Percentiles rank a stretch among this genome's conserved stretches.
Evolutionary conservation across 2,113 vertebrate genomes (phyloP).

Genomic region (Toxotes chatareus): DNA sequence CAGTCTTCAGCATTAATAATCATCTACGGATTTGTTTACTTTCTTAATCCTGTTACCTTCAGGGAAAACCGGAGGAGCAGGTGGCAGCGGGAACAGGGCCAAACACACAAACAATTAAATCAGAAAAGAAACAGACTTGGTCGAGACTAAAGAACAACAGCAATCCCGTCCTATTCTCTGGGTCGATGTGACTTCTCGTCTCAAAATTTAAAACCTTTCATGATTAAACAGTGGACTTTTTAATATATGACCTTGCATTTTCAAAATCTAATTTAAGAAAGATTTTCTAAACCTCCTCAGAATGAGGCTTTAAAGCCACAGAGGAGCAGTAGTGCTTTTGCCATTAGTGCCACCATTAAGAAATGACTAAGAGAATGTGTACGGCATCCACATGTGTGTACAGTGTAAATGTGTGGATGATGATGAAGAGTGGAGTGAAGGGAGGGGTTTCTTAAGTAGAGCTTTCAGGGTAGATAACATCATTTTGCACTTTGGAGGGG

Average conservation of each 20-base stretch:
- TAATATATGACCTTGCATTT: not conserved
- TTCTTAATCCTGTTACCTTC: not conserved
- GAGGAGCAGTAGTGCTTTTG: not conserved
- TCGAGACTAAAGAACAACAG: not conserved
- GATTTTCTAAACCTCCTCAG: not conserved
- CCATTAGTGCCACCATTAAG: too few species aligned
- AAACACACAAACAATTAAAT: too few species aligned
- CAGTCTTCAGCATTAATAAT: not conserved
- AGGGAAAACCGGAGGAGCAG: not conserved
- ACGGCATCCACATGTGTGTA: not conserved
- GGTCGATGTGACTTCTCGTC: not conserved
- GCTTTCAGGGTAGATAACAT: conserved; percentile 42
- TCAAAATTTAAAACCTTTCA: not conserved
- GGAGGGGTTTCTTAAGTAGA: conserved; percentile 2
- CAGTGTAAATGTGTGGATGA: not conserved
- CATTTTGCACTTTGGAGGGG: conserved; percentile 59
- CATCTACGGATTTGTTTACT: not conserved
- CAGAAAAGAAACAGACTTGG: too few species aligned
- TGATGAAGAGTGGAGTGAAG: not conserved
- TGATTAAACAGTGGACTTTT: not conserved
- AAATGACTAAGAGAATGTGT: too few species aligned
- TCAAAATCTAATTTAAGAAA: not conserved
- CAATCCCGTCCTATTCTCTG: not conserved
- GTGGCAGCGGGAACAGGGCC: too few species aligned
- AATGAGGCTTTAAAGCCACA: not conserved